Evolutionary conservation across 2,888 invertebrate species (phyloP).

Genomic region (Caenorhabditis afra): DNA sequence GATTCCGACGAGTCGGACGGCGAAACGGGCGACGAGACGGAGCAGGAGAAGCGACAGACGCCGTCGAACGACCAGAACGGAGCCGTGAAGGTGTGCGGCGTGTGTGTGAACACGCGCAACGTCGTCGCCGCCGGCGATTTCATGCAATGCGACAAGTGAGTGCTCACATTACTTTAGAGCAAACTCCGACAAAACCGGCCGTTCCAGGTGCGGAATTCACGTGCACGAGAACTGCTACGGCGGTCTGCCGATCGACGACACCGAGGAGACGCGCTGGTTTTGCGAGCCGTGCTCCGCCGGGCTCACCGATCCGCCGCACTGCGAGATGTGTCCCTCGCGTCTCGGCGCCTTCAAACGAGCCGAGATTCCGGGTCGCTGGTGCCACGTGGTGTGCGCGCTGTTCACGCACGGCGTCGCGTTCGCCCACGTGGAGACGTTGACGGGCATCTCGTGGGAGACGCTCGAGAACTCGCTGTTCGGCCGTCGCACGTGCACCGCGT

Average conservation of each 20-base stretch:
- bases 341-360: conserved; percentile 93
- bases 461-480: conserved; percentile 99
- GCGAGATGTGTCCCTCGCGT: conserved; percentile 94
- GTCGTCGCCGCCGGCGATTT: conserved; percentile 62
- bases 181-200: too few relatives aligned
- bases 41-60: neutral
- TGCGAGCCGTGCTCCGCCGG: conserved; percentile 90
- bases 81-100: conserved; percentile 70
- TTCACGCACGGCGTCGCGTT: conserved; percentile 98
- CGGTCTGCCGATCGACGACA: conserved; percentile 15
- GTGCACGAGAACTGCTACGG: conserved; percentile 79
- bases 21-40: conserved; percentile 42
- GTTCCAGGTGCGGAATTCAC: conserved; percentile 74
- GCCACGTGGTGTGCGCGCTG: conserved; percentile 96
- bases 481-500: conserved; percentile 91
- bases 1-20: conserved; percentile 62
- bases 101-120: conserved; percentile 71
- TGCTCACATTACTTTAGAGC: too few relatives aligned
- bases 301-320: conserved; percentile 86
- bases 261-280: conserved; percentile 91
- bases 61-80: neutral
- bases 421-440: conserved; percentile 86
- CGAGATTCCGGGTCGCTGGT: conserved; percentile 85
- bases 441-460: conserved; percentile 93
- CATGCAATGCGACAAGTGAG: conserved; percentile 74